Evolutionary conservation across 2,797 vertebrate species (phyloP), one percentile per base, ranked within the genome.

Genomic region (Cirrhinus mrigala): DNA sequence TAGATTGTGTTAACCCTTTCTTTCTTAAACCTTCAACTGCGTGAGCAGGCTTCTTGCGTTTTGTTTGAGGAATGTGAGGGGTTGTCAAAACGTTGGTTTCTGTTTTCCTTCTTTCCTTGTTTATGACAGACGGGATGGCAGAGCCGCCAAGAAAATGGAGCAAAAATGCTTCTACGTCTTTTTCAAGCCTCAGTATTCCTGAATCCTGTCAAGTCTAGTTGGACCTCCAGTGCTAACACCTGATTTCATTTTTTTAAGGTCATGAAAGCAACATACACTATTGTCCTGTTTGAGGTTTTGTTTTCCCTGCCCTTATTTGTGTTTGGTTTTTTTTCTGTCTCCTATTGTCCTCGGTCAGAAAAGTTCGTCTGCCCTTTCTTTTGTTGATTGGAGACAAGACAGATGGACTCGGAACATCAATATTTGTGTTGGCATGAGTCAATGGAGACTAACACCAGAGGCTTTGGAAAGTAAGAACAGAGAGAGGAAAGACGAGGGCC

Each of bases 391-490:
- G 24, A 66, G 68, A 76, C 48, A 58, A 76, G 85, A 86, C 70
- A 77, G 24, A 88, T 33, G 79, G 50, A 74, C 69, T 50, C 8
- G 1, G 64, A 83, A 84, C 68, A 56, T 82, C 74, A 84, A 85
- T 89, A 86, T 87, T 86, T 88, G 82, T 83, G 66, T 82, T 89
- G 82, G 87, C 73, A 29, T 24, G 79, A 80, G 68, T 77, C 79
- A 70, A 40, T 18, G 15, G 83, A 82, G 64, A 79, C 77, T 81
- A 79, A 74, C 60, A 77, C 76, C 75, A 87, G 15, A 50, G 56
- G 56, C 46, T 71, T 46, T 58, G 78, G 84, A 84, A 83, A 74
- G 69, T 40, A 79, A 83, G 40, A 86, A 79, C 80, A 85, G 76
- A 56, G 62, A 68, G 33, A 56, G 76, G 20, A 33, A 50, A 46